These are phyloP conservation scores for Mionectes olivaceus DNA, from an alignment of 2,797 vertebrate genomes.

Conservation along the genomic window DNA sequence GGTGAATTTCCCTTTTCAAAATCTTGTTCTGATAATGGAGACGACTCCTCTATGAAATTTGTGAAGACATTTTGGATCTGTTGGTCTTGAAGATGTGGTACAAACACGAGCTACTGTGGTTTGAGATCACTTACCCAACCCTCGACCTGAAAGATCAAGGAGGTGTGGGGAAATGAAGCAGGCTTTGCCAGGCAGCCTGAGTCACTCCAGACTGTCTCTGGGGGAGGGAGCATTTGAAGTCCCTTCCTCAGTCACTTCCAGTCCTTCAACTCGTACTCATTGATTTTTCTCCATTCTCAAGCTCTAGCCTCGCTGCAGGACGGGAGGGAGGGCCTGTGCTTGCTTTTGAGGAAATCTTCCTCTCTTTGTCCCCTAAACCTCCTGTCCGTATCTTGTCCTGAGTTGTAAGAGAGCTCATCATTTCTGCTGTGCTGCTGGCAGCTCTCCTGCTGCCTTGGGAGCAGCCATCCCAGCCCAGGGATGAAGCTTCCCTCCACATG, in stretches of 20 bases:
- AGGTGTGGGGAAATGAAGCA: background rate
- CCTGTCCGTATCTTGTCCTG: background rate
- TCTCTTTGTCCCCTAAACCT: background rate
- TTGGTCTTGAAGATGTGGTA: background rate
- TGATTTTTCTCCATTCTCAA: background rate
- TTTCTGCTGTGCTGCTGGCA: background rate
- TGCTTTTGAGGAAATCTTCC: slow-evolving; percentile 6
- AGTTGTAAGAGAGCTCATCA: background rate
- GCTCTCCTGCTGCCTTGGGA: background rate
- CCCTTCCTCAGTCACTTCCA: background rate
- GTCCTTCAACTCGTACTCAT: background rate
- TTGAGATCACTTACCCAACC: background rate
- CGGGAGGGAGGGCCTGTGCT: background rate
- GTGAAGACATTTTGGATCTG: background rate
- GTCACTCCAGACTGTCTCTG: background rate
- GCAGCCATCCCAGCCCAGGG: background rate
- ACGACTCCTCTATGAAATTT: background rate
- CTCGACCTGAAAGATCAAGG: background rate
- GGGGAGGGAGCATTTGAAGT: background rate
- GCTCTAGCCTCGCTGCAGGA: background rate
- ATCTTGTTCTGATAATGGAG: background rate
- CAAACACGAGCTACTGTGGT: background rate
- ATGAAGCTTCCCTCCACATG: fast-evolving
- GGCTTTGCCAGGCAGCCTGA: background rate
- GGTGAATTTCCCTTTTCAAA: background rate